These are phyloP conservation scores for Lordiphosa collinella DNA, from an alignment of 1,140 invertebrate genomes.

Conservation along the genomic window DNA sequence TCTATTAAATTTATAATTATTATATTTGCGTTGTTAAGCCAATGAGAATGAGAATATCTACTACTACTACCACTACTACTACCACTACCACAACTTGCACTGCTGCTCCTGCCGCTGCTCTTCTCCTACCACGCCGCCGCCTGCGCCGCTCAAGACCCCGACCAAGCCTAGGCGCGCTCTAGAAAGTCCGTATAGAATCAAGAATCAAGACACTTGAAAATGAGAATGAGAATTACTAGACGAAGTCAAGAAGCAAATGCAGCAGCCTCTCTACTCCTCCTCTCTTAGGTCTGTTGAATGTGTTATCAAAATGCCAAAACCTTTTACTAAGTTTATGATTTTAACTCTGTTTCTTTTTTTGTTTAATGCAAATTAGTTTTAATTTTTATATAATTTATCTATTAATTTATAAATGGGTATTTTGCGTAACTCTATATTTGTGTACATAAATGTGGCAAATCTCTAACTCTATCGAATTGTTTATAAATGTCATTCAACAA, in stretches of 20 bases:
- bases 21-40: constrained; percentile 79
- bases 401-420: constrained; percentile 49
- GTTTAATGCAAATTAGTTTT: constrained; percentile 43
- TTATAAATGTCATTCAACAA: constrained; percentile 45
- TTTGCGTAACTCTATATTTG: constrained; percentile 46
- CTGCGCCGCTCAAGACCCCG: constrained; percentile 25
- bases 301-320: constrained; percentile 5
- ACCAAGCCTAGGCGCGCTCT: constrained; percentile 5
- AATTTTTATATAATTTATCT: constrained; percentile 29
- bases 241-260: constrained; percentile 30
- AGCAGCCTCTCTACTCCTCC: constrained; percentile 40
- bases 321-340: constrained; percentile 33
- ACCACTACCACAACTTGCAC: constrained; percentile 75
- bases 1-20: constrained; percentile 75
- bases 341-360: constrained; percentile 35
- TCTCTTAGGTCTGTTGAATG: constrained; percentile 44
- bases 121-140: constrained; percentile 34
- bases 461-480: constrained; percentile 40
- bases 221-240: constrained; percentile 15
- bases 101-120: constrained; percentile 66
- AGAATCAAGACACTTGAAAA: constrained; percentile 12
- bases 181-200: constrained; percentile 5
- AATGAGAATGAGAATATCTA: constrained; percentile 79
- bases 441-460: constrained; percentile 41
- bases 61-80: constrained; percentile 72